A percentile compares a stretch with the other conserved stretches of the same genome.
These are phyloP conservation scores for Drosophila mauritiana DNA, from an alignment of 1,140 invertebrate species.

Conservation along the genomic window DNA sequence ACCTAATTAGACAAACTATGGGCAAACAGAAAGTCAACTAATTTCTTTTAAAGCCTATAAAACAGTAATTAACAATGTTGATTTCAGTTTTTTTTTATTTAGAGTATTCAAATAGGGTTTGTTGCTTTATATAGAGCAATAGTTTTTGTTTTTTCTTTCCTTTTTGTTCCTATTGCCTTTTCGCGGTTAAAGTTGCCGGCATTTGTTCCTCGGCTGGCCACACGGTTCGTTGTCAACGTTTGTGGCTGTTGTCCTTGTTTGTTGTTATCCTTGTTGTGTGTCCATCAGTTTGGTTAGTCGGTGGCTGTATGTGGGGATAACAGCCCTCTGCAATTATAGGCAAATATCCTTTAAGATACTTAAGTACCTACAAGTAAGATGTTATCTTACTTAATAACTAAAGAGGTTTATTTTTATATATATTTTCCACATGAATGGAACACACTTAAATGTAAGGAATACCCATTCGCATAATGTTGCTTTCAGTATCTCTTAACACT, in stretches of 20 bases:
- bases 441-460: too few species aligned
- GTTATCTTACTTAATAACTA: too few species aligned
- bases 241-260: slow-evolving; percentile 33
- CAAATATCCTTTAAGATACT: slow-evolving; percentile 4
- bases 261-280: slow-evolving; percentile 43
- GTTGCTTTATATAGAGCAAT: not conserved
- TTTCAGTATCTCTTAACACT: too few species aligned
- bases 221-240: slow-evolving; percentile 48
- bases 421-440: too few species aligned
- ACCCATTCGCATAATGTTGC: too few species aligned
- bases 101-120: slow-evolving; percentile 24
- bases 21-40: not conserved
- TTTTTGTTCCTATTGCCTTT: slow-evolving; percentile 14
- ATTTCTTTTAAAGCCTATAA: not conserved
- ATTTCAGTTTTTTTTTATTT: not conserved
- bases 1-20: too few species aligned
- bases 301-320: slow-evolving; percentile 61
- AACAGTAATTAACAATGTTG: not conserved
- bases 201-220: slow-evolving; percentile 59
- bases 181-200: slow-evolving; percentile 76
- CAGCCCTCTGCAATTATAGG: slow-evolving; percentile 35
- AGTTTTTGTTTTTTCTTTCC: slow-evolving; percentile 28
- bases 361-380: not conserved
- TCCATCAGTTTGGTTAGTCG: slow-evolving; percentile 58
- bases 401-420: too few species aligned